A percentile compares a stretch with the other conserved stretches of the same genome.
Evolutionary conservation across 2,888 invertebrate species (phyloP).

Genomic region (Harpagoxenus sublaevis): DNA sequence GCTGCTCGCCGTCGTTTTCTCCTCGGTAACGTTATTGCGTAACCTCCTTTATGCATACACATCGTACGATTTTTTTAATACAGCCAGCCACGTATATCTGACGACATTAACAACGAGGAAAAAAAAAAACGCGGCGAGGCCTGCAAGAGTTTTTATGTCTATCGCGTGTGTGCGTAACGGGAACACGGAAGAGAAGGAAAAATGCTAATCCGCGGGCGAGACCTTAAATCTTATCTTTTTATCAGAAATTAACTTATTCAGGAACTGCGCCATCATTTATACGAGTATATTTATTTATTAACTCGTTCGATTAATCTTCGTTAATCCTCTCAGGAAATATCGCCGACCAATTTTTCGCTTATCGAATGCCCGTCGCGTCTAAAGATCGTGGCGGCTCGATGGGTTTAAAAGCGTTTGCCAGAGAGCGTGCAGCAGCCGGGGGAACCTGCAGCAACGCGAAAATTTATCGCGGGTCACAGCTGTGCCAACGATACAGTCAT

Average conservation of each 20-base stretch:
- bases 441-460: not conserved
- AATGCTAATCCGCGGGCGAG: not conserved
- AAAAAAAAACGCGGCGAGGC: not conserved
- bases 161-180: not conserved
- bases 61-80: constrained; percentile 45
- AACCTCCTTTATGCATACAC: constrained; percentile 46
- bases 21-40: constrained; percentile 34
- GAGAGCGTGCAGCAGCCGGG: not conserved
- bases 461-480: constrained; percentile 8
- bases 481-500: not conserved
- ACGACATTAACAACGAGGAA: not conserved
- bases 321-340: not conserved
- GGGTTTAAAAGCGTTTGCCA: not conserved
- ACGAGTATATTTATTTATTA: not conserved
- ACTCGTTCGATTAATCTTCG: not conserved
- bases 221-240: not conserved
- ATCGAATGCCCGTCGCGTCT: not conserved
- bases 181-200: constrained; percentile 12
- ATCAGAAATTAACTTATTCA: not conserved
- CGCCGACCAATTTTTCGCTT: not conserved
- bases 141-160: not conserved
- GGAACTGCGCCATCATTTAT: not conserved
- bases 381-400: not conserved
- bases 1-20: constrained; percentile 13
- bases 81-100: not conserved